A percentile compares a stretch with the other conserved stretches of the same genome.
Evolutionary conservation across 2,888 invertebrate genomes (phyloP).

Genomic region (Rhodophaea formosa): DNA sequence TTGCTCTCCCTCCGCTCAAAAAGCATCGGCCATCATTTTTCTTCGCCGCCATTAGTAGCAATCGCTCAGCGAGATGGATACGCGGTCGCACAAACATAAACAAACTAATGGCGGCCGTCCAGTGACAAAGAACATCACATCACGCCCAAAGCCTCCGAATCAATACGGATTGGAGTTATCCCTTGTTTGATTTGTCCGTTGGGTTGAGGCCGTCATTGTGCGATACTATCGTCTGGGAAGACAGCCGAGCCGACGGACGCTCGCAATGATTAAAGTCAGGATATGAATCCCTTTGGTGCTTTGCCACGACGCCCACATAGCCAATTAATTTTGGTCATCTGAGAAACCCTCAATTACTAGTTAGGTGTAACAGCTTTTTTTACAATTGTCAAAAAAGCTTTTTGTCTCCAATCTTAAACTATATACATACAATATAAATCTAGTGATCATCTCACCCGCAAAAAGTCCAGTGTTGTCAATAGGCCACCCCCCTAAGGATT

Average conservation of each 20-base stretch:
- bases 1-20: slow-evolving; percentile 41
- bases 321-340: background rate
- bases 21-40: slow-evolving; percentile 64
- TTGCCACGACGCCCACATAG: slow-evolving; percentile 3
- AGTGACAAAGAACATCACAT: slow-evolving; percentile 66
- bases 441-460: too few species aligned
- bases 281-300: slow-evolving; percentile 38
- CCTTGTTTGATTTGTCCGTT: slow-evolving; percentile 36
- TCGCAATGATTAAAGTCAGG: slow-evolving; percentile 36
- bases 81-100: slow-evolving; percentile 61
- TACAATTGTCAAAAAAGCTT: too few species aligned
- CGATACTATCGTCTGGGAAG: slow-evolving; percentile 31
- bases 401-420: too few species aligned
- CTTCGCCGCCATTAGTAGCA: slow-evolving; percentile 59
- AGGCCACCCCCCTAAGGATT: too few species aligned
- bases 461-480: too few species aligned
- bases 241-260: slow-evolving; percentile 19
- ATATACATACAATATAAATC: too few species aligned
- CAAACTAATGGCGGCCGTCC: slow-evolving; percentile 58
- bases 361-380: too few species aligned
- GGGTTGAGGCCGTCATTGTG: slow-evolving; percentile 34
- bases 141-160: slow-evolving; percentile 50
- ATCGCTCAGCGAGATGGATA: slow-evolving; percentile 58
- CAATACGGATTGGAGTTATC: slow-evolving; percentile 42
- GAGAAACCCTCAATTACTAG: background rate